phyloP scores from a whole-genome alignment of 30 jellyfish, hydroid and myxozoan species.

The Cassiopea xamachana region DNA sequence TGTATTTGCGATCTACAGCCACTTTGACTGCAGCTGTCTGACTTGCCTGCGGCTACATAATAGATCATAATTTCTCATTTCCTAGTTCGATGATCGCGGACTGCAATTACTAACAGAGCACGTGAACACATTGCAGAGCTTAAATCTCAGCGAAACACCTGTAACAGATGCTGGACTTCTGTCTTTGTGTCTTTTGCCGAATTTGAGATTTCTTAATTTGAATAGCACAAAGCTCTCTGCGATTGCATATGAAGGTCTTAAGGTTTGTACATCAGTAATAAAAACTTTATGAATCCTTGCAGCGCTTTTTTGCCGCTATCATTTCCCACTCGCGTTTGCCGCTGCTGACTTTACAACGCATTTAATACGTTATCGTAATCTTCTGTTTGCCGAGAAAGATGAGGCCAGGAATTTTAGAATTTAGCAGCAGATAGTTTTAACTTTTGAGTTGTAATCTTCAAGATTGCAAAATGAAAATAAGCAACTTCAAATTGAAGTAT shows the following conservation, averaged over 20 bases:
- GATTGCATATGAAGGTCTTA: slow-evolving; percentile 74
- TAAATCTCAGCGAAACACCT: slow-evolving; percentile 90
- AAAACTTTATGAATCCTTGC: neutral
- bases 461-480: too few relatives aligned
- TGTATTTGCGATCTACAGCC: too few relatives aligned
- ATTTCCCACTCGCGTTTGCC: neutral
- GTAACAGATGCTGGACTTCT: slow-evolving; percentile 86
- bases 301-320: neutral
- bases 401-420: too few relatives aligned
- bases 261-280: slow-evolving; percentile 51
- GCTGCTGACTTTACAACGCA: too few relatives aligned
- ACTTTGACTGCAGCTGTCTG: too few relatives aligned
- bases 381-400: too few relatives aligned
- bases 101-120: slow-evolving; percentile 78
- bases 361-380: too few relatives aligned
- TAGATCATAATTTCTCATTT: neutral
- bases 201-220: slow-evolving; percentile 66
- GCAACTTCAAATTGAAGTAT: too few relatives aligned
- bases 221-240: slow-evolving; percentile 94
- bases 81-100: slow-evolving; percentile 91
- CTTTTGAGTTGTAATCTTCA: too few relatives aligned
- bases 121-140: slow-evolving; percentile 64
- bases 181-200: slow-evolving; percentile 71
- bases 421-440: too few relatives aligned
- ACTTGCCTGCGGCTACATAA: neutral